Evolutionary conservation across 2,888 invertebrate genomes (phyloP).

Genomic region (Folsomia candida): DNA sequence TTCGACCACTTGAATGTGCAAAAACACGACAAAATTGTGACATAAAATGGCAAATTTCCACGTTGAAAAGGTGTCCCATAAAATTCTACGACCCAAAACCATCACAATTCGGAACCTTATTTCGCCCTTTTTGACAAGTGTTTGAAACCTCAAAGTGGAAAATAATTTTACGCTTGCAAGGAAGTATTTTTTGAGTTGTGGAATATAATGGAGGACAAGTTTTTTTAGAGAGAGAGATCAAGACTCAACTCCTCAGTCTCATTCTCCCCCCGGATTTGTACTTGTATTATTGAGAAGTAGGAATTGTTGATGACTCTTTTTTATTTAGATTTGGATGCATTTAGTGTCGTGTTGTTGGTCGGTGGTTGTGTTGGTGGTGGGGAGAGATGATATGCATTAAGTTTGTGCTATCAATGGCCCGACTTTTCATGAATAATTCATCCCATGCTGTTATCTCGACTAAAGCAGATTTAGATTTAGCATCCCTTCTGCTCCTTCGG

Average conservation of each 20-base stretch:
- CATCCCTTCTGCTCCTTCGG: constrained; percentile 18
- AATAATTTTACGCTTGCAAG: too few relatives aligned
- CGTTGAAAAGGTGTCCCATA: too few relatives aligned
- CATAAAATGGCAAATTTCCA: too few relatives aligned
- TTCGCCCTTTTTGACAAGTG: too few relatives aligned
- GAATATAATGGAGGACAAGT: too few relatives aligned
- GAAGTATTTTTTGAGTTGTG: too few relatives aligned
- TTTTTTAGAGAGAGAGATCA: neutral
- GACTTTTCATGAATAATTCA: constrained; percentile 51
- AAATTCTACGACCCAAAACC: too few relatives aligned
- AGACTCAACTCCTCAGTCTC: constrained; percentile 8
- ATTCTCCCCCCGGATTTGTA: neutral
- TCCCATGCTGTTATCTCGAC: constrained; percentile 49
- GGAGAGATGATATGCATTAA: constrained; percentile 25
- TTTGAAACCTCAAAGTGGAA: too few relatives aligned
- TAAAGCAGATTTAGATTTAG: constrained; percentile 51
- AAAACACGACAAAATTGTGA: too few relatives aligned
- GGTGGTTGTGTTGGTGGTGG: too few relatives aligned
- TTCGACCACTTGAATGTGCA: too few relatives aligned
- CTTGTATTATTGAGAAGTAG: neutral
- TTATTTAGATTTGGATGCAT: neutral
- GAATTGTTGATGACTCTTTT: neutral
- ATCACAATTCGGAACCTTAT: too few relatives aligned
- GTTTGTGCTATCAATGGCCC: constrained; percentile 45
- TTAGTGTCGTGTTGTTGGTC: constrained; percentile 17